These are phyloP conservation scores for Hippopotamus amphibius DNA, from an alignment of 2,113 vertebrate species.

Conservation along the genomic window DNA sequence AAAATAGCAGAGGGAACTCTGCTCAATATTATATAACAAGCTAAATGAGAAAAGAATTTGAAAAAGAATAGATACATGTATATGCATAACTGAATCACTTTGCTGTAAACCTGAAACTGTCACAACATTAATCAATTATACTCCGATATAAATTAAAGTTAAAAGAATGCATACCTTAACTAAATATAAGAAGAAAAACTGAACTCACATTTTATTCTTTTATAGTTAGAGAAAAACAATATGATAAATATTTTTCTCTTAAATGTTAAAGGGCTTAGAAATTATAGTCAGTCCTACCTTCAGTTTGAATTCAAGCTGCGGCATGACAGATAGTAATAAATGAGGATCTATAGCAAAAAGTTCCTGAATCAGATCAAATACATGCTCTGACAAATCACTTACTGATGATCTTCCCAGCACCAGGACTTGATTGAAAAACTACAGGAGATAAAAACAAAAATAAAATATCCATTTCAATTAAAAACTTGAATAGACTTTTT, in stretches of 20 bases:
- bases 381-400: slow-evolving; percentile 98
- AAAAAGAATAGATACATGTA: no score
- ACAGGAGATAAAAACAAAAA: slow-evolving; percentile 69
- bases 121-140: no score
- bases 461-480: neutral
- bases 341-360: slow-evolving; percentile 98
- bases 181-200: slow-evolving; percentile 4
- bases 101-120: no score
- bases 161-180: neutral
- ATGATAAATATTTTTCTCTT: neutral
- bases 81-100: no score
- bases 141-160: no score
- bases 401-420: slow-evolving; percentile 99
- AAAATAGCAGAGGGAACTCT: no score
- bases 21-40: no score
- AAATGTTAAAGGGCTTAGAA: slow-evolving; percentile 54
- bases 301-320: slow-evolving; percentile 99
- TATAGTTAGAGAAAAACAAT: slow-evolving; percentile 25
- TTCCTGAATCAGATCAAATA: slow-evolving; percentile 99
- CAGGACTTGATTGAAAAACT: slow-evolving; percentile 99
- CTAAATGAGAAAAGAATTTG: no score
- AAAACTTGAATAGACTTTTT: neutral
- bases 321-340: slow-evolving; percentile 98
- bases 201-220: slow-evolving; percentile 26
- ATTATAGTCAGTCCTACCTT: slow-evolving; percentile 88